Evolutionary conservation across 2,888 invertebrate genomes (phyloP), one percentile per base, ranked within the genome.

Genomic region (Brachypterus glaber): DNA sequence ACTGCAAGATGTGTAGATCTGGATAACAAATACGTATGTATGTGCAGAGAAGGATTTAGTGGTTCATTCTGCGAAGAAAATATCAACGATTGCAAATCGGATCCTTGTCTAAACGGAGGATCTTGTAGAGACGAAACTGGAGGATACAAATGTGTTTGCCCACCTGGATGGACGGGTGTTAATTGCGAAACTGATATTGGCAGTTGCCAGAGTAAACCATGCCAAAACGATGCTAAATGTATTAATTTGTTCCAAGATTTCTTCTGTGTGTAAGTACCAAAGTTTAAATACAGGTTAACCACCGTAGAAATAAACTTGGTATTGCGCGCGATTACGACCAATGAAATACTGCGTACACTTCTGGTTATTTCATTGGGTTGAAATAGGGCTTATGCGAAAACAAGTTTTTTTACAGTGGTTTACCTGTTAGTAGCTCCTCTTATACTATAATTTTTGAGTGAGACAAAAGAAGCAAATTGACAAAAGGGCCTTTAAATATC

Each of bases 221-320:
- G 96, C 58, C 86, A 90, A 60, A 96, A 96, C 62, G 86, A 90
- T 58, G 92, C 92, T 12, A 79, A 72, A 29, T 93, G 92, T 62
- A 89, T 93, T 43, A 82, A 92, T 57, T 73, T 92, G 8, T 92
- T 92, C 79, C 82, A 89, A 67, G 89, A 89, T 58, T 90, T 76
- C 60, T 67, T 90, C 77, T 90, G 89, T 59, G 88, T 88, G 77
- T 85, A 79, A 77, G 82, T 79, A 62, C 38, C 17, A 14, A 7
- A 27, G 17, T 30, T 37, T 9, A 30, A 31, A 33, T 21, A 21
- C 9, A 21, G 9, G 5, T 21, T 21, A 7, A 21, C 5, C 5
- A 5, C 21, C 21, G 9, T 21, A n/a, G n/a, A n/a, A n/a, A n/a
- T n/a, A n/a, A n/a, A n/a, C n/a, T n/a, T n/a, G n/a, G n/a, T n/a